Conservation (phyloP, 2,888 invertebrate genomes). For the Diogma glabrata region DNA sequence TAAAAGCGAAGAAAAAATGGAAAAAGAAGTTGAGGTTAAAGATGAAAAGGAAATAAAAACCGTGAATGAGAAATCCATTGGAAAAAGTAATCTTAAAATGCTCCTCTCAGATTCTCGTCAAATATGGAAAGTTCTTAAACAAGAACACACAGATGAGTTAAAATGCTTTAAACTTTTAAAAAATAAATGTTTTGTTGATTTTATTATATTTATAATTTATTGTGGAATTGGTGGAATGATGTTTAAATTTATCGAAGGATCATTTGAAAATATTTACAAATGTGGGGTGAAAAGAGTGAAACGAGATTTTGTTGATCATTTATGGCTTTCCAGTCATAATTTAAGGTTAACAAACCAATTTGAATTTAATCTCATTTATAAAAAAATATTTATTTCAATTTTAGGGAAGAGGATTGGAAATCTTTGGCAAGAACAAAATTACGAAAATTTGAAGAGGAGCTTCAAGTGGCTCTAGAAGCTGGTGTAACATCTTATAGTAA, state of each 20-base stretch:
- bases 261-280: slow-evolving; percentile 76
- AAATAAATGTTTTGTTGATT: slow-evolving; percentile 55
- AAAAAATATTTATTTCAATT: not conserved
- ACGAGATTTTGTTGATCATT: slow-evolving; percentile 69
- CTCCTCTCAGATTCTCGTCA: slow-evolving; percentile 36
- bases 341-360: slow-evolving; percentile 39
- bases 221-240: slow-evolving; percentile 70
- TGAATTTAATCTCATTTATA: not conserved
- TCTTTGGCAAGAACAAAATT: slow-evolving; percentile 68
- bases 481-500: slow-evolving; percentile 77
- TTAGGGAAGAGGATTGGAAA: slow-evolving; percentile 80
- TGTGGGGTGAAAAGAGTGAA: slow-evolving; percentile 79
- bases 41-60: slow-evolving; percentile 21
- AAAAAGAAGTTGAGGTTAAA: slow-evolving; percentile 20
- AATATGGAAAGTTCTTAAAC: slow-evolving; percentile 47
- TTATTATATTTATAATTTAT: slow-evolving; percentile 56
- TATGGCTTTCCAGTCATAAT: slow-evolving; percentile 73
- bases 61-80: too few relatives aligned
- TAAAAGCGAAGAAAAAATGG: too few relatives aligned
- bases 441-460: slow-evolving; percentile 73
- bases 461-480: slow-evolving; percentile 72
- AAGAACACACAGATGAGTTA: slow-evolving; percentile 45
- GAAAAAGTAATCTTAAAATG: too few relatives aligned
- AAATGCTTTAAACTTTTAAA: slow-evolving; percentile 42
- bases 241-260: slow-evolving; percentile 73